Base-by-base conservation (phyloP, 2,113 vertebrate species). In the Oncorhynchus clarkii region DNA sequence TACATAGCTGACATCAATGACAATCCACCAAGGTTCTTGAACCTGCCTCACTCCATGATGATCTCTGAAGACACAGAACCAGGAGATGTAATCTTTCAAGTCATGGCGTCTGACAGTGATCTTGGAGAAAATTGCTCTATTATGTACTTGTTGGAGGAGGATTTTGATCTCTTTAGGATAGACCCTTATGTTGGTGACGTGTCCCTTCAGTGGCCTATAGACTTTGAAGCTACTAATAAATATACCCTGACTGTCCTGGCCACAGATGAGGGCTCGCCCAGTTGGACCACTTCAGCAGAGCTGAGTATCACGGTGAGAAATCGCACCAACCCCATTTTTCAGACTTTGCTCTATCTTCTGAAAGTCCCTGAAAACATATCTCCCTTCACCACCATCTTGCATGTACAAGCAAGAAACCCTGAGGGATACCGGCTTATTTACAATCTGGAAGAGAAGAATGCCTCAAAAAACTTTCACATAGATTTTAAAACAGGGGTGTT, bases 391-490 rank as follows among this genome's bases (percentile, higher is more conserved):
- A 95, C 97, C 0, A 94, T 99, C 81, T 88, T 99, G 39, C 97
- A 99, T 62, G 96, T 98, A 3, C 98, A 98, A 87, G 98, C 98
- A 59, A 94, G 95, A 70, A 99, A 97, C 78, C 97, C 96, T 0
- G 97, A 98, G 62, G 97, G 97, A 51, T 95, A 97, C 73, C 95
- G 95, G 11, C 93, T 99, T 16, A 96, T 99, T 88, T 99, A 99
- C 88, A 98, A 96, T 86, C 94, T 99, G 0, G 86, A 95, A 54
- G 96, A 97, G 80, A 95, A 97, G 86, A 96, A 96, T 0, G 85
- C 93, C 6, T 85, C 97, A 24, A 94, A 86, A 14, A 87, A 94
- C 51, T 98, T 99, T 82, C 95, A 93, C 82, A 93, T 96, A 0
- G 96, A 99, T 83, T 99, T 98, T 81, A 98, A 97, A 91, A 97